Evolutionary conservation across 2,888 invertebrate species (phyloP).

Genomic region (Camptogramma bilineatum): DNA sequence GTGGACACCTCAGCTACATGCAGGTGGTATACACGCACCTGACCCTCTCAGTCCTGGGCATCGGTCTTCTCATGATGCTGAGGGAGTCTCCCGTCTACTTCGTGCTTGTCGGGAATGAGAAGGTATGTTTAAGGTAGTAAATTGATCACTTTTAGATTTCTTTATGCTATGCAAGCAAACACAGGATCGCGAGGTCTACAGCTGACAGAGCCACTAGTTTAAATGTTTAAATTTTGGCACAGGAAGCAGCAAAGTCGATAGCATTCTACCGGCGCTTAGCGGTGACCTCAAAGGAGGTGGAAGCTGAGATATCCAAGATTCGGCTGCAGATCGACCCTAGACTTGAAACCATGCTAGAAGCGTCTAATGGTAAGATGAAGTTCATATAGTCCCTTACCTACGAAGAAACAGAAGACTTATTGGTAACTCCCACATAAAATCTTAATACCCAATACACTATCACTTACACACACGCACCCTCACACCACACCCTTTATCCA

Average conservation of each 20-base stretch:
- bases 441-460: too few species aligned
- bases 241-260: slow-evolving; percentile 66
- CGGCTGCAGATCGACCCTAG: slow-evolving; percentile 58
- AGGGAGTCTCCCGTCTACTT: slow-evolving; percentile 66
- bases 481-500: too few species aligned
- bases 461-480: too few species aligned
- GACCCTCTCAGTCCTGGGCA: slow-evolving; percentile 52
- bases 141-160: too few species aligned
- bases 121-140: slow-evolving; percentile 56
- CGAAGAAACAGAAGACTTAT: too few species aligned
- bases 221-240: not conserved
- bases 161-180: too few species aligned
- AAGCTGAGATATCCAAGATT: slow-evolving; percentile 61
- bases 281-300: slow-evolving; percentile 58
- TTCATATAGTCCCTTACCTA: too few species aligned
- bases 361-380: slow-evolving; percentile 46
- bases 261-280: slow-evolving; percentile 60
- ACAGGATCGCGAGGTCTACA: too few species aligned
- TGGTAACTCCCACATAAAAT: too few species aligned
- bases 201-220: too few species aligned
- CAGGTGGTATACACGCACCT: slow-evolving; percentile 59
- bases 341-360: slow-evolving; percentile 52
- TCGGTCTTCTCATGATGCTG: slow-evolving; percentile 52
- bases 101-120: slow-evolving; percentile 57
- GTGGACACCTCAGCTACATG: slow-evolving; percentile 65